phyloP scores from a whole-genome alignment of 2,888 invertebrate species.

The Amiota mariae region DNA sequence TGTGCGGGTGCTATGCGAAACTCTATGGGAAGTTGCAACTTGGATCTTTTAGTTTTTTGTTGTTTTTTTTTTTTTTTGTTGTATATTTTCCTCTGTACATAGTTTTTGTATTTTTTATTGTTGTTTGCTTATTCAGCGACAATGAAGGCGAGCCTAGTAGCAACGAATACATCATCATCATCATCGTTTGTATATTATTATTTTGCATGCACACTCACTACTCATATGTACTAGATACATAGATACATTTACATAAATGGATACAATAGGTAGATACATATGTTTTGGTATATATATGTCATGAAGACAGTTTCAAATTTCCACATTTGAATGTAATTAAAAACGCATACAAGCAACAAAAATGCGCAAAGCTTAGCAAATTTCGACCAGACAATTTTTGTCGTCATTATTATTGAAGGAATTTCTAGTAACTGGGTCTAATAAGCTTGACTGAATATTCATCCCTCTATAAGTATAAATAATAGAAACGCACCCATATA shows the following conservation, averaged over 20 bases:
- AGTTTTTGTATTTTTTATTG: neutral
- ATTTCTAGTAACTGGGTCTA: too few species aligned
- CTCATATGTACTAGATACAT: neutral
- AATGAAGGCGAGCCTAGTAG: slow-evolving; percentile 16
- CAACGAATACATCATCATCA: neutral
- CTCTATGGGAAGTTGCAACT: neutral
- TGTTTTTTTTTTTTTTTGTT: too few species aligned
- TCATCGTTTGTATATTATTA: neutral
- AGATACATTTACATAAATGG: neutral
- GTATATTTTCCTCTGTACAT: too few species aligned
- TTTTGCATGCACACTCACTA: neutral
- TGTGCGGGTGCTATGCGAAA: slow-evolving; percentile 17
- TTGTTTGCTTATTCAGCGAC: slow-evolving; percentile 10
- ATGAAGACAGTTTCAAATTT: slow-evolving; percentile 52
- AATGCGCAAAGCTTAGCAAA: slow-evolving; percentile 59
- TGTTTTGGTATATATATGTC: slow-evolving; percentile 45
- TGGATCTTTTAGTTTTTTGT: too few species aligned
- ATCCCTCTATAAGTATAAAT: too few species aligned
- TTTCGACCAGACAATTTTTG: slow-evolving; percentile 35
- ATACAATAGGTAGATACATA: neutral
- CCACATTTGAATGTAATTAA: slow-evolving; percentile 52
- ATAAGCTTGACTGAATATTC: too few species aligned
- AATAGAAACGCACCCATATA: too few species aligned
- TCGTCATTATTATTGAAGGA: too few species aligned
- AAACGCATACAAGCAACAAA: slow-evolving; percentile 61